These are phyloP conservation scores for Drosophila pullipes DNA, from an alignment of 2,888 invertebrate genomes.

Conservation along the genomic window DNA sequence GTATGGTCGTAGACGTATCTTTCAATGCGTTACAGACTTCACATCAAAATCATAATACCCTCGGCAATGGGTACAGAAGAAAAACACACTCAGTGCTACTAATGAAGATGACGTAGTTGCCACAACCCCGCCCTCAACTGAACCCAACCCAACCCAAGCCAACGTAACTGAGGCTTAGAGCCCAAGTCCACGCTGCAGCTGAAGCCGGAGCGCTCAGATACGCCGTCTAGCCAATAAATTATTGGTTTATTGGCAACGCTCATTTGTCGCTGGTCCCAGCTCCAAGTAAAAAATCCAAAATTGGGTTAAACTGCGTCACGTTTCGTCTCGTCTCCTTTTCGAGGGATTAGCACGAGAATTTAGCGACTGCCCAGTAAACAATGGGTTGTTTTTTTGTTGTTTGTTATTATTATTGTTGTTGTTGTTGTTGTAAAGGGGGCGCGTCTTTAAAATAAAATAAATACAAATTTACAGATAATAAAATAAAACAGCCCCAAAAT, in stretches of 20 bases:
- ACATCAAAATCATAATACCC: background rate
- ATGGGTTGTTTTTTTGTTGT: background rate
- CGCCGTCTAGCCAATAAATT: constrained; percentile 56
- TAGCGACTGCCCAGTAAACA: background rate
- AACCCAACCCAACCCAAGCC: constrained; percentile 7
- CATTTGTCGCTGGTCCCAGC: constrained; percentile 20
- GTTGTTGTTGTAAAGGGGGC: constrained; percentile 14
- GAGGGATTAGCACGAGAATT: constrained; percentile 38
- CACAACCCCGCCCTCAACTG: constrained; percentile 43
- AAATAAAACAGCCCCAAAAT: constrained; percentile 10
- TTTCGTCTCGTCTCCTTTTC: constrained; percentile 1
- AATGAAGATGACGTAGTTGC: constrained; percentile 56
- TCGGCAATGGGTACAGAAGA: background rate
- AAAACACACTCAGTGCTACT: constrained; percentile 19
- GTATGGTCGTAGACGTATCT: background rate
- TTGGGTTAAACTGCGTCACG: constrained; percentile 44
- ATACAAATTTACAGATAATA: constrained; percentile 2
- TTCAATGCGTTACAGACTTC: background rate
- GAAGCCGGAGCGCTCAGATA: constrained; percentile 6
- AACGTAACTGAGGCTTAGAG: constrained; percentile 10
- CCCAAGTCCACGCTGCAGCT: constrained; percentile 4
- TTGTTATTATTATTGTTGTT: constrained; percentile 3
- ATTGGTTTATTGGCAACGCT: constrained; percentile 56
- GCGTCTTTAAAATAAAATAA: background rate
- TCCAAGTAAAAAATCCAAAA: constrained; percentile 25